Conservation (phyloP, 2,797 vertebrate species). For the Florisuga fusca region DNA sequence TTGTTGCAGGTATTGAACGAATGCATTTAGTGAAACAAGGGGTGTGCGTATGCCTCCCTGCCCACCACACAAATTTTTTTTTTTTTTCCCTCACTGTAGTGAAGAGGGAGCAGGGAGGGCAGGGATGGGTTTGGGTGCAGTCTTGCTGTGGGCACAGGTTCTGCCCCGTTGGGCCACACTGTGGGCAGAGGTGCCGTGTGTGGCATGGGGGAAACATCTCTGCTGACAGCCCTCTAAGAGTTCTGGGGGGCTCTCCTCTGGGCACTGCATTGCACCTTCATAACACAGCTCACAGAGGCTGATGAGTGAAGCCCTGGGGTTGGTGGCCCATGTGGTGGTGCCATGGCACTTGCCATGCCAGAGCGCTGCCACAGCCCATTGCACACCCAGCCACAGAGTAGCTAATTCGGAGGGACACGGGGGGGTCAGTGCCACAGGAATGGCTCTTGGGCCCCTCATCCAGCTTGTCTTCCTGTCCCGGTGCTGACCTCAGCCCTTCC, state of each 20-base stretch:
- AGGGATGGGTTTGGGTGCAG: not conserved
- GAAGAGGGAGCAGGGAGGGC: not conserved
- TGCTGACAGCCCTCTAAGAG: fast-evolving
- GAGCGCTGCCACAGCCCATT: not conserved
- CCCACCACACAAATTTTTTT: not conserved
- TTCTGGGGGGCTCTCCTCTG: not conserved
- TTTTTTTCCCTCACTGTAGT: fast-evolving
- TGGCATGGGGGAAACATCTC: not conserved
- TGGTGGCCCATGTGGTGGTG: fast-evolving
- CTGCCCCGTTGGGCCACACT: fast-evolving
- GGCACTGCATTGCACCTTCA: fast-evolving
- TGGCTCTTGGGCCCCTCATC: fast-evolving
- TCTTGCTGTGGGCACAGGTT: not conserved
- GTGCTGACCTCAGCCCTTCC: conserved; percentile 29
- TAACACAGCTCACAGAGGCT: fast-evolving
- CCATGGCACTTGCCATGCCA: not conserved
- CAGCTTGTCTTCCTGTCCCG: not conserved
- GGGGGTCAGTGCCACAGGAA: fast-evolving
- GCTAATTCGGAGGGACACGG: fast-evolving
- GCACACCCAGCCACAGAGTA: not conserved
- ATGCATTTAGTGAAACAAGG: conserved; percentile 87
- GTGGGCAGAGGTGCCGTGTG: not conserved
- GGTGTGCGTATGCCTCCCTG: not conserved
- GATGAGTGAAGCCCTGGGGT: not conserved
- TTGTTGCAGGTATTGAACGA: conserved; percentile 94